Evolutionary conservation across 2,797 vertebrate species (phyloP).

Genomic region (Gypaetus barbatus): DNA sequence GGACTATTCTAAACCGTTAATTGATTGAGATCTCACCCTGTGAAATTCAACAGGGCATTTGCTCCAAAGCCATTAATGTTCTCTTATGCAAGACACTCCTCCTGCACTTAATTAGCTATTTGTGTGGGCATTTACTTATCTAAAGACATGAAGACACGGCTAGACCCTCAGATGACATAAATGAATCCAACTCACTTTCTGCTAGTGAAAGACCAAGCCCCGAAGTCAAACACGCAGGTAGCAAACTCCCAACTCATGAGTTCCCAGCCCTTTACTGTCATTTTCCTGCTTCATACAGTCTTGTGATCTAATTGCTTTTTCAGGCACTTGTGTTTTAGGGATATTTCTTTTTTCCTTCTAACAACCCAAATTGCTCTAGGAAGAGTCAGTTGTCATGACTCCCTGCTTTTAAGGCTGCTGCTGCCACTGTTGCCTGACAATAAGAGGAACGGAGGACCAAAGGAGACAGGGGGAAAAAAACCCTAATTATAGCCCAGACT

Average conservation of each 20-base stretch:
- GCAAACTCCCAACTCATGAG: background rate
- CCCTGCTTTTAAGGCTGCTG: slow-evolving; percentile 45
- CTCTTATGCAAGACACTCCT: slow-evolving; percentile 11
- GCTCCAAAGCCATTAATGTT: background rate
- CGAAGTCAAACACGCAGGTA: background rate
- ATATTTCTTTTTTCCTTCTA: slow-evolving; percentile 13
- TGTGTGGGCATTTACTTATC: slow-evolving; percentile 24
- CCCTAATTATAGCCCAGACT: slow-evolving; percentile 50
- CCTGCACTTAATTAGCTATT: slow-evolving; percentile 23
- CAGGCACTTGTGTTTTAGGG: slow-evolving; percentile 6
- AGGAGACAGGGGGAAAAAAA: background rate
- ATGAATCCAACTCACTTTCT: background rate
- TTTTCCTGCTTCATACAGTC: background rate
- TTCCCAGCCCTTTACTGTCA: background rate
- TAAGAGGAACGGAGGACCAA: slow-evolving; percentile 15
- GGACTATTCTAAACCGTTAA: background rate
- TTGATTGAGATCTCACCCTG: background rate
- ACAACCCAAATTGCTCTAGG: slow-evolving; percentile 13
- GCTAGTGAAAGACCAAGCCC: background rate
- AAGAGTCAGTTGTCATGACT: slow-evolving; percentile 62
- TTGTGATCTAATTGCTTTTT: slow-evolving; percentile 2
- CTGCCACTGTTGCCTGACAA: background rate
- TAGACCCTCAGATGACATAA: background rate
- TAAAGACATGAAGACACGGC: background rate
- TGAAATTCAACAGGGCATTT: background rate